Base-by-base conservation (phyloP, 2,113 vertebrate species). In the Ophthalmolycus amberensis region DNA sequence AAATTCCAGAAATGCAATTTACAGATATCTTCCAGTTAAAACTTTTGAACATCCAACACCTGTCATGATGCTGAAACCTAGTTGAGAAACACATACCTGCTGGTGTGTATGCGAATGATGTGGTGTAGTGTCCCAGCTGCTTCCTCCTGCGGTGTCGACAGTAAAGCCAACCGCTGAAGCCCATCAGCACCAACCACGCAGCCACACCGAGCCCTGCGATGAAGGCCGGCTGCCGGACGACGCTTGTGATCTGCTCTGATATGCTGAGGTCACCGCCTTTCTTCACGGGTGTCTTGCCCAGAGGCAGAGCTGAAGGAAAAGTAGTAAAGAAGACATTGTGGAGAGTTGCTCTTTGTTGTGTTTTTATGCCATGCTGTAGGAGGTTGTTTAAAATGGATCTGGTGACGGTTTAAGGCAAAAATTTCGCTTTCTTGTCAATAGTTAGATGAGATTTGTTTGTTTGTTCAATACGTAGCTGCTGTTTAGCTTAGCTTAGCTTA, bases 21-120 rank as follows among this genome's bases (percentile, higher is more conserved):
- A 40, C 62, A 27, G 27, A 42, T 37, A 69, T 54, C 38, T 79
- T 73, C 12, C 71, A 40, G 20, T 5, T 32, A 46, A 63, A 29
- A 7, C 77, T 34, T 34, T 11, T 80, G 40, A 76, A 34, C 29
- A 52, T 4, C 22, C 58, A 32, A 38, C 14, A 32, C 14, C 38
- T 66, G 50, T 65, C 65, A 62, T 9, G 34, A 75, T 18, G 70
- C 16, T 12, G 11, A 73, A 67, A 44, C 48, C 5, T 12, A 40
- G 14, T 15, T 12, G 20, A 27, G 56, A 58, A 58, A 29, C 11
- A 18, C 91, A 92, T 90, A 96, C 98, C 96, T 69, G 97, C 95
- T 11, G 98, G 97, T 0, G 96, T 97, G 82, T 98, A 99, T 25
- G 97, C 97, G 29, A 99, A 99, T 72, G 98, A 99, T 0, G 98